Conservation (phyloP, 53 echinoderm and acorn worm genomes). For the Antedon mediterranea region DNA sequence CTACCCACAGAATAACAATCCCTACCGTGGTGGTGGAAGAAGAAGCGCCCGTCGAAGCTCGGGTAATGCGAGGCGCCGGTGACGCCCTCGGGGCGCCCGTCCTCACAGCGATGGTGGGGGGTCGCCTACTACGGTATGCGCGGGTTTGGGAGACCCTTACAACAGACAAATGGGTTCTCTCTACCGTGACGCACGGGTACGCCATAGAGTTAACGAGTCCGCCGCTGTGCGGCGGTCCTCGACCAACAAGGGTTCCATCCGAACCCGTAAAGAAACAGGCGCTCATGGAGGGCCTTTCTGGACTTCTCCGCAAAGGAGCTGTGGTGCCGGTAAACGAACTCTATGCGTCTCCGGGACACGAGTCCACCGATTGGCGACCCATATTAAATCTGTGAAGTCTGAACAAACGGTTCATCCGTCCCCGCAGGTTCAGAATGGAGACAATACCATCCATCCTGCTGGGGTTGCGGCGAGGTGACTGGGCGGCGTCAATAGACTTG, state of each 20-base stretch:
- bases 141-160: background rate
- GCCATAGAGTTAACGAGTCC: conserved; percentile 7
- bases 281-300: background rate
- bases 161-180: conserved; percentile 5
- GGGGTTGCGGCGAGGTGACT: background rate
- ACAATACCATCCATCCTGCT: background rate
- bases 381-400: conserved; percentile 9
- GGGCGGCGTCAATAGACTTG: too few species aligned
- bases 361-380: conserved; percentile 7
- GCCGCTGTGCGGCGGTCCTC: background rate
- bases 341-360: background rate
- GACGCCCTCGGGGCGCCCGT: too few species aligned
- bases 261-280: background rate
- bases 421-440: conserved; percentile 14
- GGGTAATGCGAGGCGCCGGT: too few species aligned
- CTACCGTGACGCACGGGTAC: background rate
- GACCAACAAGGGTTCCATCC: background rate
- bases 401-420: conserved; percentile 4
- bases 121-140: background rate
- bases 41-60: too few species aligned
- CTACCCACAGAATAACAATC: too few species aligned
- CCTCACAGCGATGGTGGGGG: background rate
- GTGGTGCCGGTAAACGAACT: background rate
- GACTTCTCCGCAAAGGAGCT: conserved; percentile 3
- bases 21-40: too few species aligned